Conservation (phyloP, 2,797 vertebrate species). For the Schizopygopsis pylzovi region DNA sequence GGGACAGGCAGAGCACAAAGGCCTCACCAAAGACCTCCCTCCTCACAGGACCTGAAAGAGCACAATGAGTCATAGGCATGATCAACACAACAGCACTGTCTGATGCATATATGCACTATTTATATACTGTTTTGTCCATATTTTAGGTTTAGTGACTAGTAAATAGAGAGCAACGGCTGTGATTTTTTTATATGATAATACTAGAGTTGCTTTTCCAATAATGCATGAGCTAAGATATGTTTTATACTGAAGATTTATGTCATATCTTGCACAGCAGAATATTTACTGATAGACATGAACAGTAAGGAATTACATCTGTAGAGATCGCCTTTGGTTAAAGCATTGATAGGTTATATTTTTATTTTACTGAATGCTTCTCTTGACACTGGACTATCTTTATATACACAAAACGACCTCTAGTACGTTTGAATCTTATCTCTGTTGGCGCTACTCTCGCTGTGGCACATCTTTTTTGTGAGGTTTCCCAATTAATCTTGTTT, state of each 20-base stretch:
- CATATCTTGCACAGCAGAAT: background rate
- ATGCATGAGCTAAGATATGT: background rate
- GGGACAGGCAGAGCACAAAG: slow-evolving; percentile 30
- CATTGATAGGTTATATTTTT: background rate
- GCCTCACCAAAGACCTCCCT: slow-evolving; percentile 28
- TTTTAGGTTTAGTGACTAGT: background rate
- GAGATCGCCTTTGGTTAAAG: background rate
- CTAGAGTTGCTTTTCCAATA: background rate
- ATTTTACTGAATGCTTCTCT: slow-evolving; percentile 5
- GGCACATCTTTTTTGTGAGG: background rate
- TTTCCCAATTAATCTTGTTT: slow-evolving; percentile 27
- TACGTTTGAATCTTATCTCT: slow-evolving; percentile 9
- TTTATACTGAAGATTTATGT: background rate
- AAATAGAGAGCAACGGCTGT: background rate
- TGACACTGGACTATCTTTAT: background rate
- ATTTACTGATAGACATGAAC: background rate
- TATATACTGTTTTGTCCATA: background rate
- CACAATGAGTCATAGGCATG: slow-evolving; percentile 33
- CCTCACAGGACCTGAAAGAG: slow-evolving; percentile 52
- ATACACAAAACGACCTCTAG: slow-evolving; percentile 14
- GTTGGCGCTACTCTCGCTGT: slow-evolving; percentile 16
- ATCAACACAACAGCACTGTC: slow-evolving; percentile 34
- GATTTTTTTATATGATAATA: slow-evolving; percentile 20
- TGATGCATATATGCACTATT: background rate
- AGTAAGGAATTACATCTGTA: background rate